These are phyloP conservation scores for Ochropleura leucogaster DNA, from an alignment of 2,888 invertebrate genomes.

Conservation along the genomic window DNA sequence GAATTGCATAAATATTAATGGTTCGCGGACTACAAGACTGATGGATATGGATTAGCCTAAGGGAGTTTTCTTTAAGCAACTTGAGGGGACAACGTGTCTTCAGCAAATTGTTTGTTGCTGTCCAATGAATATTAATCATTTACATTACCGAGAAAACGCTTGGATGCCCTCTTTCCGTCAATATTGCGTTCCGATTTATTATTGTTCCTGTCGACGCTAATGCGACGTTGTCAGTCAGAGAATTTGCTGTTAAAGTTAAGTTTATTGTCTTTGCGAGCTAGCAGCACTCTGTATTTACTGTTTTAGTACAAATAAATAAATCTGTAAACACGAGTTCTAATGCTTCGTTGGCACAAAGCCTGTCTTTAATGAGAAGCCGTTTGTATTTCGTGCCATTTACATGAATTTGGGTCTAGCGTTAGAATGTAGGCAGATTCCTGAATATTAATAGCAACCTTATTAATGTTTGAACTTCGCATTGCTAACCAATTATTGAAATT, in stretches of 20 bases:
- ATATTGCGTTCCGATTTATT: slow-evolving; percentile 71
- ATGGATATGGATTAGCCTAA: slow-evolving; percentile 81
- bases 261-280: slow-evolving; percentile 41
- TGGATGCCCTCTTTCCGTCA: slow-evolving; percentile 65
- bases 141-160: slow-evolving; percentile 65
- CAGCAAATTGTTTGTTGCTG: slow-evolving; percentile 67
- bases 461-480: slow-evolving; percentile 49
- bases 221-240: slow-evolving; percentile 74
- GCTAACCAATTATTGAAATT: slow-evolving; percentile 47
- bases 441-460: slow-evolving; percentile 57
- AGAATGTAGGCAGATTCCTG: slow-evolving; percentile 52
- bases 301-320: slow-evolving; percentile 58
- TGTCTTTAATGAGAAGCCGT: slow-evolving; percentile 43
- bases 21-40: slow-evolving; percentile 78
- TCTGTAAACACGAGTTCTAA: slow-evolving; percentile 40
- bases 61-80: slow-evolving; percentile 72
- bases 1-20: slow-evolving; percentile 88
- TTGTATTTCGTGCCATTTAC: slow-evolving; percentile 48
- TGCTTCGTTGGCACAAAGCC: slow-evolving; percentile 24
- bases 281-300: slow-evolving; percentile 31
- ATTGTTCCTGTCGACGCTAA: slow-evolving; percentile 76
- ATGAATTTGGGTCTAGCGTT: slow-evolving; percentile 37
- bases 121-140: slow-evolving; percentile 76
- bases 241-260: slow-evolving; percentile 53
- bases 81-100: slow-evolving; percentile 62